Evolutionary conservation across 2,113 vertebrate genomes (phyloP).

Genomic region (Dromas ardeola): DNA sequence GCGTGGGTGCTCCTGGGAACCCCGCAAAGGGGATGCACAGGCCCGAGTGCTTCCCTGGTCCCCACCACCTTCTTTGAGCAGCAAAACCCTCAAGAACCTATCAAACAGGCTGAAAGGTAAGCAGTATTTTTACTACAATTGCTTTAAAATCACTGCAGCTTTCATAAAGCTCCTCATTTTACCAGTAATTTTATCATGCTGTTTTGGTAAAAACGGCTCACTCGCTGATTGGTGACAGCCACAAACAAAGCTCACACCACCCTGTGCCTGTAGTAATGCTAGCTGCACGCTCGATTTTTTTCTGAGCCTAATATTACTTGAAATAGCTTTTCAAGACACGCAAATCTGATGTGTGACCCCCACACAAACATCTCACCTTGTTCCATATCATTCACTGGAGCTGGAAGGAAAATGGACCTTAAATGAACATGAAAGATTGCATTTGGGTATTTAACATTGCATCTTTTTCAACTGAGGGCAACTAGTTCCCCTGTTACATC

Average conservation of each 20-base stretch:
- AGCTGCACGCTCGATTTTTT: not conserved
- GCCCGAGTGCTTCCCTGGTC: not conserved
- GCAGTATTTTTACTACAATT: not conserved
- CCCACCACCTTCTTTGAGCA: not conserved
- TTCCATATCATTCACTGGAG: not conserved
- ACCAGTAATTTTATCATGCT: not conserved
- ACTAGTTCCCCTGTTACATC: not conserved
- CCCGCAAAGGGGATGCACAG: not conserved
- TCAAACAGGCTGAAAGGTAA: not conserved
- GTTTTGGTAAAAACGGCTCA: not conserved
- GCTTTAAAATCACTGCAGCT: not conserved
- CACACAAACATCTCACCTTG: not conserved
- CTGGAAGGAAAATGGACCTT: not conserved
- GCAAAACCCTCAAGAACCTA: not conserved
- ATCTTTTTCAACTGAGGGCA: not conserved
- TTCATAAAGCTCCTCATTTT: not conserved
- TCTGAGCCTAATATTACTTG: not conserved
- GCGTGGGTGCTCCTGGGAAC: not conserved
- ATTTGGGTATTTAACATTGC: not conserved
- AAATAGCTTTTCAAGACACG: not conserved
- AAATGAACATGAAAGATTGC: not conserved
- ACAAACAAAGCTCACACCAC: not conserved
- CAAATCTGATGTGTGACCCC: not conserved
- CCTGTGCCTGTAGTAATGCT: too few relatives aligned
- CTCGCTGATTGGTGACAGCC: not conserved